These are phyloP conservation scores for Atta texana DNA, from an alignment of 1,140 invertebrate species.

Conservation along the genomic window DNA sequence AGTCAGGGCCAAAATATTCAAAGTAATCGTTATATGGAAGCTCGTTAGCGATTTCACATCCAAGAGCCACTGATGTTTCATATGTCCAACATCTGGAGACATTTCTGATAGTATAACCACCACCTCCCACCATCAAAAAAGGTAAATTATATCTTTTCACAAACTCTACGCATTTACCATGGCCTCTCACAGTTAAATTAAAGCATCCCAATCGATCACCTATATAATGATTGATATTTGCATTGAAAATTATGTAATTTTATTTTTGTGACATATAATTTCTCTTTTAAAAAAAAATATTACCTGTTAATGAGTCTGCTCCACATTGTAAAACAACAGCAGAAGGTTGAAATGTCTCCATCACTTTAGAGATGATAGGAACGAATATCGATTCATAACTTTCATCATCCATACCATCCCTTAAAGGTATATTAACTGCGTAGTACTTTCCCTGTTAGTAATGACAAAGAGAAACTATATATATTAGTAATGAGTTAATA, in stretches of 20 bases:
- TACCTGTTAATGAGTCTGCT: slow-evolving; percentile 98
- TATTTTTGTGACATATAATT: background rate
- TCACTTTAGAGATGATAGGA: slow-evolving; percentile 98
- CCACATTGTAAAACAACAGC: slow-evolving; percentile 99
- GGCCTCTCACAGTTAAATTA: slow-evolving; percentile 98
- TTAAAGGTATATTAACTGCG: slow-evolving; percentile 98
- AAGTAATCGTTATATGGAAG: slow-evolving; percentile 99
- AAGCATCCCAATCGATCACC: slow-evolving; percentile 98
- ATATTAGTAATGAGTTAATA: background rate
- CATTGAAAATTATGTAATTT: slow-evolving; percentile 6
- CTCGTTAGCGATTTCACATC: slow-evolving; percentile 98
- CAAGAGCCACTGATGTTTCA: slow-evolving; percentile 98
- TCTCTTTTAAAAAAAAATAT: slow-evolving; percentile 17
- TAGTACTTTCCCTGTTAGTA: slow-evolving; percentile 95
- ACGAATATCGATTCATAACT: slow-evolving; percentile 99
- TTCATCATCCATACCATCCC: slow-evolving; percentile 99
- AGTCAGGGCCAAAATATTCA: slow-evolving; percentile 99
- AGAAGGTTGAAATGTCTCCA: slow-evolving; percentile 99
- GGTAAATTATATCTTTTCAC: slow-evolving; percentile 98
- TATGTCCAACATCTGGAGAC: slow-evolving; percentile 99
- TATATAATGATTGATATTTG: slow-evolving; percentile 69
- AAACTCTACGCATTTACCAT: slow-evolving; percentile 99
- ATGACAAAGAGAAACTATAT: background rate
- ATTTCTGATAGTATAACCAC: slow-evolving; percentile 99
- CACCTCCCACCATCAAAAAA: slow-evolving; percentile 98